A percentile compares a stretch with the other conserved stretches of the same genome.
phyloP scores from a whole-genome alignment of 2,113 vertebrate species.

The Labeo catla region DNA sequence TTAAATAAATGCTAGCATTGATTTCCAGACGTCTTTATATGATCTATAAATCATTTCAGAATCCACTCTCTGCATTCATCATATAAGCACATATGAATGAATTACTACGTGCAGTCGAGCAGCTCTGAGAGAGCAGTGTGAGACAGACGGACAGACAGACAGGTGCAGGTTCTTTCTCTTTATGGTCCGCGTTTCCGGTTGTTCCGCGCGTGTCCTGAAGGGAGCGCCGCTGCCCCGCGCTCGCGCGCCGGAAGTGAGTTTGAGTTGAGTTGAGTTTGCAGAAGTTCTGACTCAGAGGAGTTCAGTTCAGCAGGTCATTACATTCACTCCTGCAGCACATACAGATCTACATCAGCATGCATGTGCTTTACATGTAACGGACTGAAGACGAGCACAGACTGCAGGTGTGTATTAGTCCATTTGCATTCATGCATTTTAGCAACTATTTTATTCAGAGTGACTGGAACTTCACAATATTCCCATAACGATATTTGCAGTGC shows the following conservation, averaged over 20 bases:
- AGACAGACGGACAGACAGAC: background rate
- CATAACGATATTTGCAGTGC: too few relatives aligned
- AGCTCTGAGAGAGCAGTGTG: background rate
- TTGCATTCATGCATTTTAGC: background rate
- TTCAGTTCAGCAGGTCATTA: background rate
- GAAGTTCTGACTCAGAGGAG: background rate
- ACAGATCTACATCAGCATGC: background rate
- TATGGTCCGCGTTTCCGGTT: background rate
- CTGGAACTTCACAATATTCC: too few relatives aligned
- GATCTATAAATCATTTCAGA: background rate
- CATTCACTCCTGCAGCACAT: background rate
- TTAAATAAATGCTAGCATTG: too few relatives aligned
- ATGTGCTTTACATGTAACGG: background rate
- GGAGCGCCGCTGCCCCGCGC: background rate
- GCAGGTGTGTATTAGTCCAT: background rate
- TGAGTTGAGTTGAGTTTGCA: background rate
- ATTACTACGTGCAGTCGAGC: background rate
- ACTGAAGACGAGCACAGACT: background rate
- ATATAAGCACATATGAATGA: background rate
- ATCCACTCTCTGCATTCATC: too few relatives aligned
- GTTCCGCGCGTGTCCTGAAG: background rate
- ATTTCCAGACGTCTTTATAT: background rate
- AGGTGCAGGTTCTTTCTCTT: background rate
- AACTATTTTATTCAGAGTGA: background rate
- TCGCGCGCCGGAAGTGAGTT: background rate